Conservation (phyloP, 1,140 invertebrate genomes). For the Paraescarpia echinospica region DNA sequence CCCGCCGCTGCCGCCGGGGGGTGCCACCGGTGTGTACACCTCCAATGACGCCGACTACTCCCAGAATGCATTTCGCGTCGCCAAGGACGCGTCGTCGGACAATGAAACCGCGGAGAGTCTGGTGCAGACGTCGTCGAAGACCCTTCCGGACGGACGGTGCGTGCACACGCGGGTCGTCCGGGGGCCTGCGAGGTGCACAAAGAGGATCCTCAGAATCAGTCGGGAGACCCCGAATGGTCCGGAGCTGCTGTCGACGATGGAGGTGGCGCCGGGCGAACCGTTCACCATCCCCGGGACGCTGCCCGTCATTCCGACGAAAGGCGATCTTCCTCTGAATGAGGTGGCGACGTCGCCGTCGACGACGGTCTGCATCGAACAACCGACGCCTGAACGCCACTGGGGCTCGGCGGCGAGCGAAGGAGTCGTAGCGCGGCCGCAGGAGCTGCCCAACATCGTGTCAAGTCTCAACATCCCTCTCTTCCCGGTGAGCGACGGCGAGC, state of each 20-base stretch:
- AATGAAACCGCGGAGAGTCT: not conserved
- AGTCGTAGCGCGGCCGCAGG: not conserved
- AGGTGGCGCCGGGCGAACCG: conserved; percentile 10
- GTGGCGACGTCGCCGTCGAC: not conserved
- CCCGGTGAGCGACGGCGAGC: not conserved
- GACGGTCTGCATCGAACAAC: not conserved
- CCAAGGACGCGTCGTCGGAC: not conserved
- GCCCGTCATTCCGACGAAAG: not conserved
- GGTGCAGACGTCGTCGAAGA: conserved; percentile 13
- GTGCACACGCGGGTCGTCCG: conserved; percentile 23
- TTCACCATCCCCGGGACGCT: not conserved
- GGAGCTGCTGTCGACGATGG: conserved; percentile 18
- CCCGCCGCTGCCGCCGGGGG: not conserved
- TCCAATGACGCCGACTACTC: not conserved
- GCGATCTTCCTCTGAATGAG: not conserved
- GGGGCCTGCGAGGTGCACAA: conserved; percentile 20
- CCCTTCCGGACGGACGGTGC: conserved; percentile 14
- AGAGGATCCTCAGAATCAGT: conserved; percentile 16
- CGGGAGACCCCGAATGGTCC: conserved; percentile 21
- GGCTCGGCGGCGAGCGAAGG: not conserved
- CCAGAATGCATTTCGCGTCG: not conserved
- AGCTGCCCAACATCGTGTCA: not conserved
- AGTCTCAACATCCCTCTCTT: not conserved
- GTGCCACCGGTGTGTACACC: not conserved
- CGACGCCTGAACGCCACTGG: not conserved